phyloP scores from a whole-genome alignment of 2,113 vertebrate genomes.

The Sceloporus tristichus region DNA sequence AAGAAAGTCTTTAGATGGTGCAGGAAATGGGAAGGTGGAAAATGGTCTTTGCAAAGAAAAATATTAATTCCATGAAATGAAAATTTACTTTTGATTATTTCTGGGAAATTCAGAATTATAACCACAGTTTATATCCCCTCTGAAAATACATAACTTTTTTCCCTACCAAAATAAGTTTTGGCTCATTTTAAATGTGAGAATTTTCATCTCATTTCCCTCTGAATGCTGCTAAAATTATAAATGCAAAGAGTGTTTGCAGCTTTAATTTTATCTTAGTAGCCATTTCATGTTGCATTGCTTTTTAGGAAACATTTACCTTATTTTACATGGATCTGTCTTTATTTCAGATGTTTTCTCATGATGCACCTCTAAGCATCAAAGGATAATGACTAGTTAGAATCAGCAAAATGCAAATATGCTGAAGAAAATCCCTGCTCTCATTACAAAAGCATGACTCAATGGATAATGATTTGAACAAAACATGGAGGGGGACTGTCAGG shows the following conservation, averaged over 20 bases:
- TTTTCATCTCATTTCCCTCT: constrained; percentile 43
- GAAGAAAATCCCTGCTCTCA: not conserved
- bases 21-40: not conserved
- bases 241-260: not conserved
- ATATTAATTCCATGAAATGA: not conserved
- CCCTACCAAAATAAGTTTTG: constrained; percentile 18
- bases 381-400: constrained; percentile 48
- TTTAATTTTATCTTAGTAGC: constrained; percentile 36
- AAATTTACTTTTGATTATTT: constrained; percentile 5
- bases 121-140: not conserved
- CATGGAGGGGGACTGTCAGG: constrained; percentile 8
- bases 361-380: constrained; percentile 44
- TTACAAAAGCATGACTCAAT: constrained; percentile 36
- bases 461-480: constrained; percentile 17
- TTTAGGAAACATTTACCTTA: constrained; percentile 23
- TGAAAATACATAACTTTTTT: not conserved
- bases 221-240: constrained; percentile 46
- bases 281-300: constrained; percentile 36
- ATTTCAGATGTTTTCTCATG: constrained; percentile 52
- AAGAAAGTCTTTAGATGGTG: not conserved
- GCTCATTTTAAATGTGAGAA: constrained; percentile 6
- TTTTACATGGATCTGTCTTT: constrained; percentile 51
- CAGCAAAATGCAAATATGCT: constrained; percentile 48
- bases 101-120: not conserved
- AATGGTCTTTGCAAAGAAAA: not conserved